These are phyloP conservation scores for Lasioglossum villosulum DNA, from an alignment of 2,888 invertebrate genomes.

Conservation along the genomic window DNA sequence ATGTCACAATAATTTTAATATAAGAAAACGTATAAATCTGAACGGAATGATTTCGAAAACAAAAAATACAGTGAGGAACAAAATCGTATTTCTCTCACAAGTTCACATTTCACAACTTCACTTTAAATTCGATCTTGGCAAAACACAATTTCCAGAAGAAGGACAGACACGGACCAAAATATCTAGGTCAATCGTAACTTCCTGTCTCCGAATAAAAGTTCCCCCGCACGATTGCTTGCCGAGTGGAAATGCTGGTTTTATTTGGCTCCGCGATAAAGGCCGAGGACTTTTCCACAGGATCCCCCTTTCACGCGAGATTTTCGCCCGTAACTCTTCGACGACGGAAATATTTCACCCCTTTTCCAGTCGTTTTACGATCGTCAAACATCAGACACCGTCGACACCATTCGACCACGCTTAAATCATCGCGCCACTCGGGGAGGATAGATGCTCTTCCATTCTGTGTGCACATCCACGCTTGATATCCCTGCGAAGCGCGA, in stretches of 20 bases:
- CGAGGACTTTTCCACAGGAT: neutral
- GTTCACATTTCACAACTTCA: no score
- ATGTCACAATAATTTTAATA: neutral
- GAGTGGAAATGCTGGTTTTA: neutral
- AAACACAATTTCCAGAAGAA: neutral
- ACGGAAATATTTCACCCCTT: neutral
- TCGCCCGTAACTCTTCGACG: conserved; percentile 1
- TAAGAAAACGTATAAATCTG: neutral
- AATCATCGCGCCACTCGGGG: conserved; percentile 15
- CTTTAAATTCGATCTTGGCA: neutral
- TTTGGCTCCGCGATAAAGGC: neutral
- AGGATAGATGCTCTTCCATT: conserved; percentile 14
- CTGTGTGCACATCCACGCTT: conserved; percentile 1
- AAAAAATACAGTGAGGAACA: neutral
- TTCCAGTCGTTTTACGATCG: conserved; percentile 34
- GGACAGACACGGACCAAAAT: neutral
- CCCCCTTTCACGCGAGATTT: neutral
- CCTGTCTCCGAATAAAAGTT: neutral
- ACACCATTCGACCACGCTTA: conserved; percentile 29
- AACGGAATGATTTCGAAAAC: neutral
- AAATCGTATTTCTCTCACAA: no score
- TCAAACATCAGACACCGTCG: conserved; percentile 5
- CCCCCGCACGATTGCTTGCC: neutral
- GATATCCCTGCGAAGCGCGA: conserved; percentile 15
- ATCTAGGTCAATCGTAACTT: neutral